Conservation (phyloP, 2,888 invertebrate genomes). For the Cynaeus angustus region DNA sequence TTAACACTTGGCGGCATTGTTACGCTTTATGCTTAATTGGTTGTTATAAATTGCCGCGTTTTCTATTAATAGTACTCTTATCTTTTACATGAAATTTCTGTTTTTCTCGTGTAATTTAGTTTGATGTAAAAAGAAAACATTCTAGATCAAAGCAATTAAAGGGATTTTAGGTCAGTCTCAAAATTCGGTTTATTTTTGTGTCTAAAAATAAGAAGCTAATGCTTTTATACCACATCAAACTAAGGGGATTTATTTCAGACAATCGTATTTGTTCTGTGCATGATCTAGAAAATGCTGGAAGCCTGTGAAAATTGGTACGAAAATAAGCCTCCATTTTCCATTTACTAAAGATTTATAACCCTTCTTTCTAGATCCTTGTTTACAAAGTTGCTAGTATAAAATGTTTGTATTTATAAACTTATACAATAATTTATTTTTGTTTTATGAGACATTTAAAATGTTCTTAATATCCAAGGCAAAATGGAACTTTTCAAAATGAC, state of each 20-base stretch:
- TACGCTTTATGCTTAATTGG: neutral
- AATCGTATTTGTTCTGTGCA: neutral
- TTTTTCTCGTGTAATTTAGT: too few species aligned
- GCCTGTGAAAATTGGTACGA: neutral
- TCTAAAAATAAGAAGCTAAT: constrained; percentile 4
- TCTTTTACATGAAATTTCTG: too few species aligned
- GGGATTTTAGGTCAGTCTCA: neutral
- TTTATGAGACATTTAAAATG: too few species aligned
- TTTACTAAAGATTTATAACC: too few species aligned
- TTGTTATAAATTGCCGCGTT: neutral
- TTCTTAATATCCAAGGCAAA: too few species aligned
- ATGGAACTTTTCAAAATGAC: too few species aligned
- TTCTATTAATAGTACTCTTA: neutral
- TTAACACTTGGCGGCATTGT: neutral
- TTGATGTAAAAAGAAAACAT: neutral
- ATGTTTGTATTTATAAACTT: too few species aligned
- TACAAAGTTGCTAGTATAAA: too few species aligned
- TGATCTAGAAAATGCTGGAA: neutral
- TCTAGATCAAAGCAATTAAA: neutral
- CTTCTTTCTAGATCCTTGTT: too few species aligned
- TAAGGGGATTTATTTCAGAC: neutral
- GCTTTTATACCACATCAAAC: constrained; percentile 5
- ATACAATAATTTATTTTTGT: too few species aligned
- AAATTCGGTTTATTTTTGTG: neutral
- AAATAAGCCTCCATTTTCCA: too few species aligned